A percentile compares a stretch with the other conserved stretches of the same genome.
These are phyloP conservation scores for Lucilia sericata DNA, from an alignment of 1,140 invertebrate species.

Conservation along the genomic window DNA sequence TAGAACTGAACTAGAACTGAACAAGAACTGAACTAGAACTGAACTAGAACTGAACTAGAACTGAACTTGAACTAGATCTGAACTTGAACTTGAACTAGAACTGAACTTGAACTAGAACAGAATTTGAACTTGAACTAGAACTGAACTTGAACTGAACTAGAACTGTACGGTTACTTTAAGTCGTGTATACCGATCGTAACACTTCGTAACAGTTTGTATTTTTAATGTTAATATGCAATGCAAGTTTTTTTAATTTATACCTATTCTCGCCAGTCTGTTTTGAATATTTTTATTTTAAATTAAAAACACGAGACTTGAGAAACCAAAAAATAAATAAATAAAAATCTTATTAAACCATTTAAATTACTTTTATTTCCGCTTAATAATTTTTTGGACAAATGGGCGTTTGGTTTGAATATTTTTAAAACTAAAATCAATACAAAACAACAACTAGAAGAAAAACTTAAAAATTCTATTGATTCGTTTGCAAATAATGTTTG, in stretches of 20 bases:
- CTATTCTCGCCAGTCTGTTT: not conserved
- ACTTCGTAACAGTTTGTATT: slow-evolving; percentile 4
- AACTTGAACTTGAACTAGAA: too few relatives aligned
- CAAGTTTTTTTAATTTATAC: not conserved
- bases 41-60: too few relatives aligned
- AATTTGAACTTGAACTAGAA: too few relatives aligned
- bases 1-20: too few relatives aligned
- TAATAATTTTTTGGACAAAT: not conserved
- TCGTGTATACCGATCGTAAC: not conserved
- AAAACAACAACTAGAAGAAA: not conserved
- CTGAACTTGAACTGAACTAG: too few relatives aligned
- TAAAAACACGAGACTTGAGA: not conserved
- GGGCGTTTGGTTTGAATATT: not conserved
- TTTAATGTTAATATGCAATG: not conserved
- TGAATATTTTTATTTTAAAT: not conserved
- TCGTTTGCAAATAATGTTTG: not conserved
- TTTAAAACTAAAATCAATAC: not conserved
- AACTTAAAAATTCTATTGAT: not conserved
- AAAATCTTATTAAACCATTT: not conserved
- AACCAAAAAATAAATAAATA: not conserved
- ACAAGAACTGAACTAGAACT: too few relatives aligned
- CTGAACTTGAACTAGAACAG: too few relatives aligned
- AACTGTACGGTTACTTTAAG: too few relatives aligned
- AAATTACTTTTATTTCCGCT: not conserved
- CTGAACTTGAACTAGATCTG: too few relatives aligned